Evolutionary conservation across 23 tunicate species (phyloP).

Genomic region (Ciona savignyi): DNA sequence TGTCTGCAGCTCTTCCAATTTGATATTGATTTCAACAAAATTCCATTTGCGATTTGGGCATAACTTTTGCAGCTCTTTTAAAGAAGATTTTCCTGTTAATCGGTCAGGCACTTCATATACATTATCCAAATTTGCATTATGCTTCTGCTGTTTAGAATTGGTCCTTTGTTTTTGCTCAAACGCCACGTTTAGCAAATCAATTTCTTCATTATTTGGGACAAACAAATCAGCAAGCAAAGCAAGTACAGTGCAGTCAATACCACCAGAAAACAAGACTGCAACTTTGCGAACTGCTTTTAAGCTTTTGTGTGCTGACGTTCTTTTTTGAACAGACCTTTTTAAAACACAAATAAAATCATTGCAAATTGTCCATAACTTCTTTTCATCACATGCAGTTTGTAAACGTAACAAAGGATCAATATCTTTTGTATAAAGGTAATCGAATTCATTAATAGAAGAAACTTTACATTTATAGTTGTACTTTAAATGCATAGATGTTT

Average conservation of each 20-base stretch:
- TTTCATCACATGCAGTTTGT: background rate
- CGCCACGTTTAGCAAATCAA: constrained; percentile 79
- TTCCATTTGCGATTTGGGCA: constrained; percentile 69
- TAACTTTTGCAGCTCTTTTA: constrained; percentile 28
- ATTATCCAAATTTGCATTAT: background rate
- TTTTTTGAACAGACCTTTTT: constrained; percentile 31
- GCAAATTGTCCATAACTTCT: constrained; percentile 22
- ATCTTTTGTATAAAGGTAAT: too few species aligned
- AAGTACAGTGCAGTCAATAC: constrained; percentile 78
- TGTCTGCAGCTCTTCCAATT: constrained; percentile 39
- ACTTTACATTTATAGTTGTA: too few species aligned
- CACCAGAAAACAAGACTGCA: constrained; percentile 90
- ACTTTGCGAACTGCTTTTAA: constrained; percentile 17
- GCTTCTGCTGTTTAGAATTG: background rate
- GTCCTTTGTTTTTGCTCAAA: constrained; percentile 21
- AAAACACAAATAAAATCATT: constrained; percentile 17
- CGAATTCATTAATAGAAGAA: background rate
- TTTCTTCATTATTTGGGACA: constrained; percentile 33
- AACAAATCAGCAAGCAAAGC: constrained; percentile 56
- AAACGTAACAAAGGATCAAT: constrained; percentile 8
- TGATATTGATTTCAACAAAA: constrained; percentile 65
- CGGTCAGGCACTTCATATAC: constrained; percentile 72
- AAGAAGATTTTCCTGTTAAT: constrained; percentile 39
- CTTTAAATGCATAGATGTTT: background rate
- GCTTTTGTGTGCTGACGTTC: constrained; percentile 10